Evolutionary conservation across 2,797 vertebrate genomes (phyloP).

Genomic region (Myiotriccus ornatus): DNA sequence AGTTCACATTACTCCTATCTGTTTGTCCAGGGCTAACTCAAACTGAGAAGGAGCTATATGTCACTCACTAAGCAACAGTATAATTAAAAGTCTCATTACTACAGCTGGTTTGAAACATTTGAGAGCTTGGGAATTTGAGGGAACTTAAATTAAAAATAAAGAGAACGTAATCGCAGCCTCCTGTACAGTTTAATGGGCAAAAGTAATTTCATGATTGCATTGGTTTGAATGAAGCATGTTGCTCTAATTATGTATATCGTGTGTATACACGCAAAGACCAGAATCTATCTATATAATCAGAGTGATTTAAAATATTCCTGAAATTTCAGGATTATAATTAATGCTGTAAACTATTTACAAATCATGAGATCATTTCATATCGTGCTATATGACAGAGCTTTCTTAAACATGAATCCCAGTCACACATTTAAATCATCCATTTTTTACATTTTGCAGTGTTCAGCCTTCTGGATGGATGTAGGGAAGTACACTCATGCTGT

Average conservation of each 20-base stretch:
- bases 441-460: not conserved
- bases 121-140: constrained; percentile 30
- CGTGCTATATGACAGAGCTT: not conserved
- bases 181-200: constrained; percentile 33
- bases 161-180: constrained; percentile 51
- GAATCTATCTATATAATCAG: constrained; percentile 17
- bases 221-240: constrained; percentile 30
- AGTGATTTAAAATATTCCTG: constrained; percentile 26
- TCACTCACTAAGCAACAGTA: not conserved
- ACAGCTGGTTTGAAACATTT: constrained; percentile 55
- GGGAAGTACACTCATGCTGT: not conserved
- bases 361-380: not conserved
- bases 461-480: not conserved
- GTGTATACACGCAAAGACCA: not conserved
- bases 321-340: constrained; percentile 22
- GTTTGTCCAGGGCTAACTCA: constrained; percentile 47
- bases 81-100: constrained; percentile 35
- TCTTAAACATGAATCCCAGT: not conserved
- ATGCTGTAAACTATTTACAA: not conserved
- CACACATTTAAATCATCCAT: not conserved
- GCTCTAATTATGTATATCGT: constrained; percentile 34
- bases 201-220: constrained; percentile 58
- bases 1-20: constrained; percentile 37
- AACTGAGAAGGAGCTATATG: constrained; percentile 17
- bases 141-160: constrained; percentile 46